phyloP scores from a whole-genome alignment of 1,140 invertebrate species.

The Drosophila novamexicana region DNA sequence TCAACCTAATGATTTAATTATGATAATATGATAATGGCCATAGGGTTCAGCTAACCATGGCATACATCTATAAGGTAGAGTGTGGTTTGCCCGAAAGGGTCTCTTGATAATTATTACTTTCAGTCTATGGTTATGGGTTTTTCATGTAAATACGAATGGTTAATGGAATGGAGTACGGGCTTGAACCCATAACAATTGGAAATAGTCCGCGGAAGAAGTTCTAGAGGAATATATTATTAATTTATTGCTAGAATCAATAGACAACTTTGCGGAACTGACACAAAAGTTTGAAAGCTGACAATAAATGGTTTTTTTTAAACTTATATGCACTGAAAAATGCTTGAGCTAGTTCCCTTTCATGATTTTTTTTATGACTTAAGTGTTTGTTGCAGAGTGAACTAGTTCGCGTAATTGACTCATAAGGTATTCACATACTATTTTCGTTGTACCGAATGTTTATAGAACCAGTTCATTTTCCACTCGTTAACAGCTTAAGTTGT shows the following conservation, averaged over 20 bases:
- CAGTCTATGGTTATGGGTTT: constrained; percentile 22
- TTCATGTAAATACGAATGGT: constrained; percentile 28
- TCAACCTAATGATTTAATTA: constrained; percentile 77
- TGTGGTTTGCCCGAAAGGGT: constrained; percentile 4
- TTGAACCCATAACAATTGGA: constrained; percentile 4
- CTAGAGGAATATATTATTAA: not conserved
- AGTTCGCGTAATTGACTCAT: too few relatives aligned
- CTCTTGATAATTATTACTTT: constrained; percentile 25
- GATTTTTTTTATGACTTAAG: too few relatives aligned
- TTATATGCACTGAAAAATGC: too few relatives aligned
- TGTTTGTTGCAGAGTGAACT: too few relatives aligned
- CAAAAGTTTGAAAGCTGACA: not conserved
- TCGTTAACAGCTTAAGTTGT: not conserved
- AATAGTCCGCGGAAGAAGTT: not conserved
- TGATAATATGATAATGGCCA: constrained; percentile 67
- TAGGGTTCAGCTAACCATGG: constrained; percentile 14
- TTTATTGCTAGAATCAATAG: not conserved
- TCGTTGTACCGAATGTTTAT: too few relatives aligned
- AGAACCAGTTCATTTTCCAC: not conserved
- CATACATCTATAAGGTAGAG: constrained; percentile 7
- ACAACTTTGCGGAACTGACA: not conserved
- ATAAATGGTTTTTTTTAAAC: too few relatives aligned
- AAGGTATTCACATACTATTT: too few relatives aligned
- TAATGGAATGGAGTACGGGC: not conserved
- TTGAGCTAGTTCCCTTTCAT: too few relatives aligned